Evolutionary conservation across 2,797 vertebrate species (phyloP).

Genomic region (Oryzias sinensis): DNA sequence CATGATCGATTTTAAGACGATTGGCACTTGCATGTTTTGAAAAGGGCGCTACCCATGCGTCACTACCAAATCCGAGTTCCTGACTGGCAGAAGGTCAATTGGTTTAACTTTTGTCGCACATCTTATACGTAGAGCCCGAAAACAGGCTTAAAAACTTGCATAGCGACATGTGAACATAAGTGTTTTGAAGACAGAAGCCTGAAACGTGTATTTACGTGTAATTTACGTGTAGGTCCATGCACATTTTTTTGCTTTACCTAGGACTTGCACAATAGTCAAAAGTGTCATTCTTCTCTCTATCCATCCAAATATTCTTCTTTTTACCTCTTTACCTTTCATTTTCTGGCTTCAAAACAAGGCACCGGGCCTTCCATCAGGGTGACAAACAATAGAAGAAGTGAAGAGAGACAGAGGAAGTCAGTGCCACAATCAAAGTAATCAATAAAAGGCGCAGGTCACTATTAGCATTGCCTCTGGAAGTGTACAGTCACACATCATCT

Average conservation of each 20-base stretch:
- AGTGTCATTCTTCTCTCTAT: conserved; percentile 24
- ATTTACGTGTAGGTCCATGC: conserved; percentile 21
- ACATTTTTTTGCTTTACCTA: conserved; percentile 18
- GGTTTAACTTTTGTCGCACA: too few relatives aligned
- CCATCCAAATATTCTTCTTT: conserved; percentile 14
- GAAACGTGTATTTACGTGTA: too few relatives aligned
- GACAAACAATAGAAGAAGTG: conserved; percentile 16
- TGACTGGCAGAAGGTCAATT: too few relatives aligned
- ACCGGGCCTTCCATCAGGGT: conserved; percentile 46
- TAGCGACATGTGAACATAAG: too few relatives aligned
- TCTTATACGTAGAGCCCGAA: too few relatives aligned
- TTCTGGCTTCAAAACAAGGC: conserved; percentile 56
- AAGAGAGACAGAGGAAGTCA: conserved; percentile 40
- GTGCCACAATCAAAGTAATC: conserved; percentile 57
- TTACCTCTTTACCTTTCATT: conserved; percentile 9
- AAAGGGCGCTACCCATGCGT: too few relatives aligned
- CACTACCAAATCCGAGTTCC: too few relatives aligned
- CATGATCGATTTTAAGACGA: too few relatives aligned
- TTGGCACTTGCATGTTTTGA: too few relatives aligned
- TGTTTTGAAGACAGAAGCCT: too few relatives aligned
- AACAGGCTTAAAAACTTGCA: too few relatives aligned
- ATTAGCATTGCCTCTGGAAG: conserved; percentile 38
- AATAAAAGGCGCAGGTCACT: conserved; percentile 50
- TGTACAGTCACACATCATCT: conserved; percentile 39
- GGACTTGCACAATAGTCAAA: conserved; percentile 18